Percentiles rank a stretch among this genome's conserved stretches.
These are phyloP conservation scores for Drosophila formosana DNA, from an alignment of 2,888 invertebrate genomes.

Conservation along the genomic window DNA sequence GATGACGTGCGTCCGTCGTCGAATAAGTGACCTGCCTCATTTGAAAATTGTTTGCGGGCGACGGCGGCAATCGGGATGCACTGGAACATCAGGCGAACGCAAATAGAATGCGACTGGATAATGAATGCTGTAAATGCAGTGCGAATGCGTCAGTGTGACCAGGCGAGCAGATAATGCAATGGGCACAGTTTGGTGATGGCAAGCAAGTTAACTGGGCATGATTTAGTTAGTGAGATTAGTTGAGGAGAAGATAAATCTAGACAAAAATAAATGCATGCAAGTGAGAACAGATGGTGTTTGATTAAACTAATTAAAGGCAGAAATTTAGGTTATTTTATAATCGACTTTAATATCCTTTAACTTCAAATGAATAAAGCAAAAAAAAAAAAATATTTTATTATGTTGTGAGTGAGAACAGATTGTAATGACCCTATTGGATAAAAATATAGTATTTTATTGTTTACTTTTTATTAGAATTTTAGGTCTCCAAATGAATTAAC, in stretches of 20 bases:
- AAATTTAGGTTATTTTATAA: too few relatives aligned
- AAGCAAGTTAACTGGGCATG: not conserved
- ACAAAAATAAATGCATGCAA: not conserved
- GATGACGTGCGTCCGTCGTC: constrained; percentile 47
- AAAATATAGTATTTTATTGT: too few relatives aligned
- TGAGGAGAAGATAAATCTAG: not conserved
- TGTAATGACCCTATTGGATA: too few relatives aligned
- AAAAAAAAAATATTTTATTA: too few relatives aligned
- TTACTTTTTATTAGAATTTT: too few relatives aligned
- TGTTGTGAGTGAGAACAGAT: too few relatives aligned
- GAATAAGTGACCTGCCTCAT: constrained; percentile 78
- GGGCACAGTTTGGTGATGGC: not conserved
- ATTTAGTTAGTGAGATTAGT: not conserved
- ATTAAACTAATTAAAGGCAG: too few relatives aligned
- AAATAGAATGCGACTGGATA: not conserved
- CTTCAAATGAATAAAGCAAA: too few relatives aligned
- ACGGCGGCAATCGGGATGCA: constrained; percentile 33
- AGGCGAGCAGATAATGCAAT: not conserved
- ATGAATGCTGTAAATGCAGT: constrained; percentile 1
- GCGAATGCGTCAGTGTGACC: not conserved
- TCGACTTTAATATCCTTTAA: too few relatives aligned
- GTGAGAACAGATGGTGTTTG: not conserved
- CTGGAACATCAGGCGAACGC: not conserved
- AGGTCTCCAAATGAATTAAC: too few relatives aligned
- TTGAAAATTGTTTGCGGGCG: constrained; percentile 70